Base-by-base conservation (phyloP, 2,797 vertebrate genomes). In the Danio kyathit region DNA sequence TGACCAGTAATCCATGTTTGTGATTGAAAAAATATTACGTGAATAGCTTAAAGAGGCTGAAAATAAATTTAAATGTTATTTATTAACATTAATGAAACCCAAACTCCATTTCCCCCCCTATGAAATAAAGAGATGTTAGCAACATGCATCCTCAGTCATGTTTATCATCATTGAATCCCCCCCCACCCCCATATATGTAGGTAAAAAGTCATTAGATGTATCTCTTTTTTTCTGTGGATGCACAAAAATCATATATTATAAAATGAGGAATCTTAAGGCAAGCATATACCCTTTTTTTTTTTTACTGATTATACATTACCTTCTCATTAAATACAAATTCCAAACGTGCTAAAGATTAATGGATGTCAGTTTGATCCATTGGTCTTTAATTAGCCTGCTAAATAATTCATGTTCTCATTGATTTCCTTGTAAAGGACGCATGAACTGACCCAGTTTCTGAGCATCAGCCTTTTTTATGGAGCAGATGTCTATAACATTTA, bases 391-490 rank as follows among this genome's bases (percentile, higher is more conserved):
- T 84, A 41, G 76, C 60, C 17, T 82, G 69, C 43, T 92, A 48
- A 89, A 92, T 91, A 84, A 91, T 93, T 89, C 38, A 91, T 61
- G 65, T 60, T 76, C 60, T 56, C 66, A 73, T 72, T 81, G 82
- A 82, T 69, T 82, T 83, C 81, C 74, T 83, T 84, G 60, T 80
- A 59, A 49, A 79, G 76, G 19, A 59, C 38, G 16, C 44, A 61
- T 65, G 52, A 69, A 19, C 66, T 85, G 84, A 85, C 83, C 84
- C 74, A 81, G 71, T 89, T 88, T 74, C 4, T 69, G 59, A 57
- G 43, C 51, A 71, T 71, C 48, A 21, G 16, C 17, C n/a, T 14
- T 41, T 63, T 13, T 9, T 17, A 40, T 51, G 60, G 48, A 46
- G 21, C 70, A 19, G 51, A 66, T 65, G 48, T 10, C 9, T 41